phyloP scores from a whole-genome alignment of 1,140 invertebrate species.

The Nomia melanderi region DNA sequence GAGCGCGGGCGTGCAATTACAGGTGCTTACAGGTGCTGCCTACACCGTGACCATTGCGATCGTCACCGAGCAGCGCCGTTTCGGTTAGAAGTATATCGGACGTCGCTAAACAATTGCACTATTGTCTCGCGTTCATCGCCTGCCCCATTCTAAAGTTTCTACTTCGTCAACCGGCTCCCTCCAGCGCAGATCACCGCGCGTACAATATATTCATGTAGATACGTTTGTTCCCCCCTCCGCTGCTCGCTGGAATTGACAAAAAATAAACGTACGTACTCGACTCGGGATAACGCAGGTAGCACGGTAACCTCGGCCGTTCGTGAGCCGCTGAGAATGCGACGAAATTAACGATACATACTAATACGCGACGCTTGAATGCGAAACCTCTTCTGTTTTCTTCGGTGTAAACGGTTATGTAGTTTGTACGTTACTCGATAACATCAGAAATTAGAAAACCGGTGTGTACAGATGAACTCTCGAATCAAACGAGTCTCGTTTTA shows the following conservation, averaged over 20 bases:
- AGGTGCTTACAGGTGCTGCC: slow-evolving; percentile 69
- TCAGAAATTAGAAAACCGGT: too few relatives aligned
- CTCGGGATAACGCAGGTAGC: slow-evolving; percentile 20
- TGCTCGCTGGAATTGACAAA: not conserved
- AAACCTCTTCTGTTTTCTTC: too few relatives aligned
- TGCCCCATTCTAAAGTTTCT: not conserved
- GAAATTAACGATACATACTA: slow-evolving; percentile 35
- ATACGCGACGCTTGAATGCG: not conserved
- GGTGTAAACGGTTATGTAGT: too few relatives aligned
- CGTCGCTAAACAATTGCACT: not conserved
- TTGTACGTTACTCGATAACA: too few relatives aligned
- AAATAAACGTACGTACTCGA: not conserved
- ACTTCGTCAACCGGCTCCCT: not conserved
- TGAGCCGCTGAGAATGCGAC: not conserved
- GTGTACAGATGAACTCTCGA: too few relatives aligned
- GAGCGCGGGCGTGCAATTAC: not conserved
- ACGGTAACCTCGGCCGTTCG: not conserved
- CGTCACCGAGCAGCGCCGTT: slow-evolving; percentile 10
- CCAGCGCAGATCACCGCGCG: not conserved
- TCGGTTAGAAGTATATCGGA: too few relatives aligned
- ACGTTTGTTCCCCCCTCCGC: not conserved
- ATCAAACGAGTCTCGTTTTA: too few relatives aligned
- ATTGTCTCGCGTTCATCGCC: not conserved
- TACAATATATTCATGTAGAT: not conserved
- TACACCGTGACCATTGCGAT: slow-evolving; percentile 74